A percentile compares a stretch with the other conserved stretches of the same genome.
These are phyloP conservation scores for Standfussiana lucernea DNA, from an alignment of 2,888 invertebrate species.

Conservation along the genomic window DNA sequence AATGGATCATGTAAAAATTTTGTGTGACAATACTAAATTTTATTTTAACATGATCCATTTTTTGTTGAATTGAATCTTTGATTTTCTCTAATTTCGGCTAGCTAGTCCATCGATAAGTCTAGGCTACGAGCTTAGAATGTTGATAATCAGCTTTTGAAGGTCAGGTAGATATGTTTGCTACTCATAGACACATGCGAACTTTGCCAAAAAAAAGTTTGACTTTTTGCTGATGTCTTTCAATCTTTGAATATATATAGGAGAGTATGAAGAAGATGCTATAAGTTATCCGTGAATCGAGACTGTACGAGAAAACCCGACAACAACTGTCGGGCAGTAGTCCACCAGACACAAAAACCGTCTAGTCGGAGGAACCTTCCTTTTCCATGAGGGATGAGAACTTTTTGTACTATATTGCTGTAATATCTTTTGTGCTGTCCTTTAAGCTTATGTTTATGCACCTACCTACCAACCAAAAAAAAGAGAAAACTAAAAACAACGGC, in stretches of 20 bases:
- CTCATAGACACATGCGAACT: neutral
- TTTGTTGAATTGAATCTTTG: neutral
- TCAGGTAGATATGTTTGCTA: neutral
- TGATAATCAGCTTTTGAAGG: slow-evolving; percentile 9
- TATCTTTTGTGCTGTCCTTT: neutral
- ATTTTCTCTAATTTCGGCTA: neutral
- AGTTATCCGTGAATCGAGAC: neutral
- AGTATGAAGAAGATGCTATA: neutral
- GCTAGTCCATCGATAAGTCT: neutral
- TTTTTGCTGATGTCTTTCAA: slow-evolving; percentile 7
- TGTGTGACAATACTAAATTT: too few relatives aligned
- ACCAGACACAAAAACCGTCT: neutral
- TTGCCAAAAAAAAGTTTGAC: neutral
- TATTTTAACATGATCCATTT: too few relatives aligned
- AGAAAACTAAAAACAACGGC: neutral
- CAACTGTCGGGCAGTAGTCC: neutral
- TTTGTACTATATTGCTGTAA: neutral
- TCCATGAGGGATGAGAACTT: neutral
- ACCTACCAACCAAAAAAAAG: too few relatives aligned
- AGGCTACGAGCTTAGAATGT: neutral
- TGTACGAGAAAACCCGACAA: too few relatives aligned
- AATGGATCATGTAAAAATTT: neutral
- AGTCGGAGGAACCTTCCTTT: neutral
- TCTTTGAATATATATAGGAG: neutral
- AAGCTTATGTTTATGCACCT: neutral